Evolutionary conservation across 1,140 invertebrate species (phyloP).

Genomic region (Brachionus asplanchnoidis): DNA sequence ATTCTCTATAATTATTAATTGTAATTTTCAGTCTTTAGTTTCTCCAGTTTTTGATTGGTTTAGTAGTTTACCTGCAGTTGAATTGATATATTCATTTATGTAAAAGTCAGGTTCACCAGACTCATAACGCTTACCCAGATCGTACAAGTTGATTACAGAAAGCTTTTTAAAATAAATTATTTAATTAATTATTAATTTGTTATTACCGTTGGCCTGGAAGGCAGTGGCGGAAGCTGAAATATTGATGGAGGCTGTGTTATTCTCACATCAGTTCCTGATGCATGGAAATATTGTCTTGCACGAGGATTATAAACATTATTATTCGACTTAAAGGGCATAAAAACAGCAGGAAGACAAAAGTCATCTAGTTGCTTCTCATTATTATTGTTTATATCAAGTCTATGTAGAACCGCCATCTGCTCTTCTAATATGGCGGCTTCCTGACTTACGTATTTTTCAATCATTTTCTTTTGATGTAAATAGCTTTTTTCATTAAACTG

Average conservation of each 20-base stretch:
- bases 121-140: constrained; percentile 29
- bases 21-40: not conserved
- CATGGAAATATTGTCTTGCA: constrained; percentile 53
- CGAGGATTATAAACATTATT: constrained; percentile 50
- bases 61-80: not conserved
- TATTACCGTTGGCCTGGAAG: constrained; percentile 31
- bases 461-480: constrained; percentile 20
- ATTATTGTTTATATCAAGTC: not conserved
- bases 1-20: no score
- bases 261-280: constrained; percentile 48
- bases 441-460: constrained; percentile 4
- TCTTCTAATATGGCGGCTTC: not conserved
- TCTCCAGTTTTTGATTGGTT: not conserved
- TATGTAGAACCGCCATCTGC: constrained; percentile 34
- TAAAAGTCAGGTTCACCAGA: constrained; percentile 11
- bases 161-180: not conserved
- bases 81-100: constrained; percentile 3
- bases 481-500: constrained; percentile 9
- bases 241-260: constrained; percentile 53
- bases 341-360: constrained; percentile 50
- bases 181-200: not conserved
- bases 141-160: constrained; percentile 32
- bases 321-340: constrained; percentile 50
- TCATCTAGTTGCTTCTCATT: not conserved
- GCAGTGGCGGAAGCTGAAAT: constrained; percentile 51